Evolutionary conservation across 2,113 vertebrate genomes (phyloP), one percentile per base, ranked within the genome.

Genomic region (Pelobates fuscus): DNA sequence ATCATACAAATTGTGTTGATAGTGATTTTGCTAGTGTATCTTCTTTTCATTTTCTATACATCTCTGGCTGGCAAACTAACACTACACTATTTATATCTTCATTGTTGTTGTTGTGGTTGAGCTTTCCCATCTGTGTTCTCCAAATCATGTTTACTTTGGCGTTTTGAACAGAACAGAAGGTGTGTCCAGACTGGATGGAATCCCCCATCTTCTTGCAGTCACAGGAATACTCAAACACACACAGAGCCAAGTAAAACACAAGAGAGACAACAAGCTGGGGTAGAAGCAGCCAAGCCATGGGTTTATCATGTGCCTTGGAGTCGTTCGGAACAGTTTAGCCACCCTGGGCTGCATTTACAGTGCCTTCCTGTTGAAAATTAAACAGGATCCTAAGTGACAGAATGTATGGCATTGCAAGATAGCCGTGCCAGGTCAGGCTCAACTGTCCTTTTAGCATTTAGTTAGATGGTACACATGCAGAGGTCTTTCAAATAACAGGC

Each of bases 121-220:
- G 59, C 23, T 61, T 58, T 66, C 71, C 46, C 61, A 65, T 55
- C 14, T 72, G 70, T 25, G 17, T 63, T 67, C 63, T 37, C 63
- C 63, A 59, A 59, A 21, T 32, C 66, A 15, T 67, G 64, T 67
- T 79, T 77, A 80, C 69, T 71, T 71, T 75, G 79, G 79, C 80
- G 78, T 71, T 82, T 82, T 81, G 73, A 80, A 79, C 73, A 3
- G 59, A 84, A 80, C 80, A 81, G 78, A 46, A 70, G 81, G 79
- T 68, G 11, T 76, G 82, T 77, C 70, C 80, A 70, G 15, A 65
- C 67, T 67, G 78, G 68, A 49, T 79, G 72, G 55, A 55, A 77
- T 75, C 72, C 49, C 76, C 41, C 52, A 26, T 78, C 75, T 63
- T 0, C 27, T 24, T 60, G 54, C 57, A 24, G 72, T 71, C 78